These are phyloP conservation scores for Drosophila yooni DNA, from an alignment of 2,888 invertebrate species.

Conservation along the genomic window DNA sequence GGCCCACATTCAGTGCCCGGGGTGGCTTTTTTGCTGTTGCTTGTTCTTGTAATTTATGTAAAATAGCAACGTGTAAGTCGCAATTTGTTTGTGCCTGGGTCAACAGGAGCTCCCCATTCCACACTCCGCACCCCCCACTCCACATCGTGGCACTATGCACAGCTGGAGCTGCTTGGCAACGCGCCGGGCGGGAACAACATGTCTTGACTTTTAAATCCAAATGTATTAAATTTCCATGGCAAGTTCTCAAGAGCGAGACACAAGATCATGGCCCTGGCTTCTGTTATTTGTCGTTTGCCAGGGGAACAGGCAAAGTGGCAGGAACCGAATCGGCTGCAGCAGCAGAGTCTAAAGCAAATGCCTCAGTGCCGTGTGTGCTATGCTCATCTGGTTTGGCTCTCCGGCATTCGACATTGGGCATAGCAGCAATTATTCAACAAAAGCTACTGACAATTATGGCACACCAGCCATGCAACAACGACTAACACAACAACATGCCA, in stretches of 20 bases:
- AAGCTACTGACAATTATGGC: conserved; percentile 80
- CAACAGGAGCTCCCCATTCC: conserved; percentile 29
- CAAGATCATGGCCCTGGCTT: conserved; percentile 35
- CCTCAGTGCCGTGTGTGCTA: conserved; percentile 49
- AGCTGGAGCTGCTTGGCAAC: conserved; percentile 56
- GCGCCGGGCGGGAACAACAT: conserved; percentile 61
- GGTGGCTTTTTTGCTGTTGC: conserved; percentile 35
- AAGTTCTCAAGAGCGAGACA: conserved; percentile 59
- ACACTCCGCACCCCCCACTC: background rate
- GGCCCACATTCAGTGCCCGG: conserved; percentile 5
- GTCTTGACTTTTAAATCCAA: conserved; percentile 80
- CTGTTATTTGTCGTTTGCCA: conserved; percentile 52
- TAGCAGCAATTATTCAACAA: conserved; percentile 80
- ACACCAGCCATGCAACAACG: conserved; percentile 65
- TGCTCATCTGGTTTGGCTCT: conserved; percentile 59
- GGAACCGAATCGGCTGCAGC: background rate
- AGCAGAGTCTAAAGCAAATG: conserved; percentile 47
- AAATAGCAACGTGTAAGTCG: conserved; percentile 79
- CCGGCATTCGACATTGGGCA: conserved; percentile 75
- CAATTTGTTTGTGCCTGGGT: conserved; percentile 74
- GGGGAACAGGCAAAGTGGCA: conserved; percentile 5
- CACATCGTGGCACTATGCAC: background rate
- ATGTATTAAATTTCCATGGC: conserved; percentile 76
- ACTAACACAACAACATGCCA: conserved; percentile 16
- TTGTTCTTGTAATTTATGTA: conserved; percentile 75